Base-by-base conservation (phyloP, 2,113 vertebrate species). In the Apteryx mantelli region DNA sequence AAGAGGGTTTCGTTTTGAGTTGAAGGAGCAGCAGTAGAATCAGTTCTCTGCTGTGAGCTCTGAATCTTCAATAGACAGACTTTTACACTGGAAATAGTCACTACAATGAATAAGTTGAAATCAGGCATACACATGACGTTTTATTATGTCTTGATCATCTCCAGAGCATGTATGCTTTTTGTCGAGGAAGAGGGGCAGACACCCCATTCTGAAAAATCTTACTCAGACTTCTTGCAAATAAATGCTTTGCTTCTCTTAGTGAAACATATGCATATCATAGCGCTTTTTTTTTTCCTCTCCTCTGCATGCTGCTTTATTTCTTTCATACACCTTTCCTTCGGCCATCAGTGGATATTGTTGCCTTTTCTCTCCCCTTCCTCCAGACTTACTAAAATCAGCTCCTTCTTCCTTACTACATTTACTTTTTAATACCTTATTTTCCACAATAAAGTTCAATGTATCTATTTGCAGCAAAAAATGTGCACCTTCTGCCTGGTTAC, bases 1-100 rank as follows among this genome's bases (percentile, higher is more conserved):
- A 68, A 69, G 87, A 88, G 32, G 13, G 30, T 82, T 86, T 94
- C 81, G 61, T 56, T 85, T 88, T 84, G 44, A 79, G 61, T 64
- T 75, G 55, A 92, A 86, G 90, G 30, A 74, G 48, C 55, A 86
- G 68, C 25, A 50, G 34, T 56, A 80, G 64, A 88, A 77, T 50
- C 24, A 24, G 5, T 28, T 71, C 9, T 83, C 61, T 68, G n/a
- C 73, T 79, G 11, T 32, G 65, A 82, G 55, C 25, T 85, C 42
- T 53, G 40, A 68, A 60, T 65, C 53, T 85, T 89, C 58, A 5
- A 64, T 88, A 83, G 42, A 14, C 4, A 36, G 28, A 89, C 36
- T 76, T 95, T 38, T 38, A 58, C 4, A 56, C 16, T 89, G 78
- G n/a, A 82, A 82, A 69, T 46, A n/a, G 32, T 91, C 46, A 28